phyloP scores from a whole-genome alignment of 2,888 invertebrate genomes.

The Miltochrista miniata region DNA sequence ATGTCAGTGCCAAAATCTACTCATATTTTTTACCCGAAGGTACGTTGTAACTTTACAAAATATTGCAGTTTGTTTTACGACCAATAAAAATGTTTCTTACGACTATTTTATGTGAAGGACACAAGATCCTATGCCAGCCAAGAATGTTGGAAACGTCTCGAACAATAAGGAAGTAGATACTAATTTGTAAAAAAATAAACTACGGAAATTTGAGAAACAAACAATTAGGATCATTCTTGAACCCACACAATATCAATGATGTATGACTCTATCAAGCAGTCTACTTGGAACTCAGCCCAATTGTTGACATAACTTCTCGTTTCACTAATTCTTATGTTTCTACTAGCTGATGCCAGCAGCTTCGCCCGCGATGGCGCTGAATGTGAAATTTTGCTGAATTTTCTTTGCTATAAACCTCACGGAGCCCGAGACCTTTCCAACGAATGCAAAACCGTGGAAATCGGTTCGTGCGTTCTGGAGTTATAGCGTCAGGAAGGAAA shows the following conservation, averaged over 20 bases:
- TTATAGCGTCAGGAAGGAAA: too few species aligned
- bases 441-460: too few species aligned
- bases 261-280: not conserved
- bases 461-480: too few species aligned
- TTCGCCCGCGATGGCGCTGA: too few species aligned
- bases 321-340: too few species aligned
- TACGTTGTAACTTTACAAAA: not conserved
- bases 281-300: not conserved
- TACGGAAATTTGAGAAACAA: not conserved
- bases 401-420: too few species aligned
- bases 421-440: too few species aligned
- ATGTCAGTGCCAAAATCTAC: conserved; percentile 1
- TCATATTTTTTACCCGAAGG: not conserved
- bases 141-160: not conserved
- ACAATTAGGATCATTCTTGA: not conserved
- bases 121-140: not conserved
- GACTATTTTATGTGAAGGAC: conserved; percentile 5
- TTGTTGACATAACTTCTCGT: too few species aligned
- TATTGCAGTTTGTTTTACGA: conserved; percentile 4
- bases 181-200: not conserved
- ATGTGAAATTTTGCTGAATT: too few species aligned
- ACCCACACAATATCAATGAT: not conserved
- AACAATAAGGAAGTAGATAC: not conserved
- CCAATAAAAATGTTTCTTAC: conserved; percentile 2
- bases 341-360: too few species aligned